phyloP scores from a whole-genome alignment of 2,113 vertebrate species.

The Ranitomeya imitator region DNA sequence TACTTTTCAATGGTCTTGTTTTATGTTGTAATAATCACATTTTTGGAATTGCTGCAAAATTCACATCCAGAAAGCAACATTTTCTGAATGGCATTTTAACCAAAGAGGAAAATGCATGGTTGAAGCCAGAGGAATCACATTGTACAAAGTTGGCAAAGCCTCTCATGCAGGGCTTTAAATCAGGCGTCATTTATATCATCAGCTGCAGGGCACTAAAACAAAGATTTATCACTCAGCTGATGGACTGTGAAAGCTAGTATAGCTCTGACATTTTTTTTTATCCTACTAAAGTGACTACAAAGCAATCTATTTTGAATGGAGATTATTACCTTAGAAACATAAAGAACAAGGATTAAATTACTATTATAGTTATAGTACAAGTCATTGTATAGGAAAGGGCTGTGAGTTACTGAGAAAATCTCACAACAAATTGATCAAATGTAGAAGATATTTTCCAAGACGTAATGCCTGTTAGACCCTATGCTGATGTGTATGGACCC shows the following conservation, averaged over 20 bases:
- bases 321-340: slow-evolving; percentile 10
- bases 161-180: slow-evolving; percentile 50
- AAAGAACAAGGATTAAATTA: neutral
- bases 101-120: slow-evolving; percentile 46
- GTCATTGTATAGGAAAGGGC: neutral
- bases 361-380: neutral
- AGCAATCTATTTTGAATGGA: slow-evolving; percentile 21
- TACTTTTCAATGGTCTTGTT: slow-evolving; percentile 36
- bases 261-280: slow-evolving; percentile 31
- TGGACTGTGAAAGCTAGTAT: slow-evolving; percentile 34
- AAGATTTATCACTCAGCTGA: slow-evolving; percentile 53
- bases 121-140: slow-evolving; percentile 47
- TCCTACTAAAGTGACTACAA: slow-evolving; percentile 19
- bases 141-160: slow-evolving; percentile 49
- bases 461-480: neutral
- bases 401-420: neutral
- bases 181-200: slow-evolving; percentile 48
- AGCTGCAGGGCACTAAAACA: slow-evolving; percentile 54
- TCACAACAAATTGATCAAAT: neutral
- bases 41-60: slow-evolving; percentile 42
- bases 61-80: slow-evolving; percentile 24
- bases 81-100: slow-evolving; percentile 41
- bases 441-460: neutral
- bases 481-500: too few relatives aligned
- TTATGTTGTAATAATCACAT: slow-evolving; percentile 35